Percentiles rank a stretch among this genome's conserved stretches.
phyloP scores from a whole-genome alignment of 2,888 invertebrate genomes.

The Chrysina gloriosa region DNA sequence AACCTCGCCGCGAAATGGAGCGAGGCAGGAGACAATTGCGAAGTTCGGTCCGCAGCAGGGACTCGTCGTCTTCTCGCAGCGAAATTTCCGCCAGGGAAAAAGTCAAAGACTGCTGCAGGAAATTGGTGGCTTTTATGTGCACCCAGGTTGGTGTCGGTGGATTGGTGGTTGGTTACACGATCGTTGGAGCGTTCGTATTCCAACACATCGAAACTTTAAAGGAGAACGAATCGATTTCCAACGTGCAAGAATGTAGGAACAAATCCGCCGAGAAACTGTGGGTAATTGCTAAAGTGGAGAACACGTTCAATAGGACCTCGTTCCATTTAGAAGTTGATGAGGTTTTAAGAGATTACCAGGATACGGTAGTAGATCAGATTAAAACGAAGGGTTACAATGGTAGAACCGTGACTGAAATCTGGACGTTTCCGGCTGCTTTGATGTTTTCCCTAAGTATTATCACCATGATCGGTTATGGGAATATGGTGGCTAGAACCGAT shows the following conservation, averaged over 20 bases:
- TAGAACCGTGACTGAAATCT: conserved; percentile 75
- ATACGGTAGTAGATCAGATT: conserved; percentile 73
- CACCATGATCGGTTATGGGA: conserved; percentile 93
- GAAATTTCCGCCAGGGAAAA: conserved; percentile 78
- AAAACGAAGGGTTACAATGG: conserved; percentile 80
- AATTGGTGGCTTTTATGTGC: conserved; percentile 91
- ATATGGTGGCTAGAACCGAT: conserved; percentile 83
- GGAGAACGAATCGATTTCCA: conserved; percentile 64
- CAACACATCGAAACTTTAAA: conserved; percentile 79
- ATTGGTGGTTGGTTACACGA: conserved; percentile 86
- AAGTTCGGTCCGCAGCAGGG: conserved; percentile 53
- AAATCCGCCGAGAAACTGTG: conserved; percentile 76
- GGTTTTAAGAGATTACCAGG: conserved; percentile 76
- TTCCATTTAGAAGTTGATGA: conserved; percentile 73
- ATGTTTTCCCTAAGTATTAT: conserved; percentile 91
- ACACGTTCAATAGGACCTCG: conserved; percentile 74
- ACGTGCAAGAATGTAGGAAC: conserved; percentile 67
- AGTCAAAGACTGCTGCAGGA: conserved; percentile 86
- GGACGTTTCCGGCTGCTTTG: conserved; percentile 88
- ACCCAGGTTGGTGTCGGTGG: conserved; percentile 93
- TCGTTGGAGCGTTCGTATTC: conserved; percentile 86
- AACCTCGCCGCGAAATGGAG: conserved; percentile 42
- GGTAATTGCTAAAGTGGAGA: conserved; percentile 71
- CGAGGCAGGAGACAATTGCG: conserved; percentile 47
- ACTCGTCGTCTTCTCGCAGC: conserved; percentile 75